These are phyloP conservation scores for Coelopa frigida DNA, from an alignment of 1,140 invertebrate species.

Conservation along the genomic window DNA sequence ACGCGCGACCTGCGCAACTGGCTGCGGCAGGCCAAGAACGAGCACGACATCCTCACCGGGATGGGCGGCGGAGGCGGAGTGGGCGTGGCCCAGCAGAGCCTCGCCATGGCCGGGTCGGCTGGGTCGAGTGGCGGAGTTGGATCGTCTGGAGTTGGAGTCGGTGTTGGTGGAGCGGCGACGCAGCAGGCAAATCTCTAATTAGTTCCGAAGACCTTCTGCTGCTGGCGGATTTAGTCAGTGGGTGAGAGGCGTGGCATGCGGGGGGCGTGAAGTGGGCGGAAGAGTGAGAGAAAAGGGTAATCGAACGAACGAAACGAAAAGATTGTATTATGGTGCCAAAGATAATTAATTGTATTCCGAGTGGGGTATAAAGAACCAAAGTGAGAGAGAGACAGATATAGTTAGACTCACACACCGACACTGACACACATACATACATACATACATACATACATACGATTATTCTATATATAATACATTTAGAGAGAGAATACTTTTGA, in stretches of 20 bases:
- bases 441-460: background rate
- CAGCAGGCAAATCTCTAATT: conserved; percentile 19
- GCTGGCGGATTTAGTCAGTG: conserved; percentile 10
- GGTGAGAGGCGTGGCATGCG: background rate
- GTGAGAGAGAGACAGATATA: too few species aligned
- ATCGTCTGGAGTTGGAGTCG: conserved; percentile 4
- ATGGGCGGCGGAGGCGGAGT: conserved; percentile 12
- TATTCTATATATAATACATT: background rate
- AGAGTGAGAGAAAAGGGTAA: background rate
- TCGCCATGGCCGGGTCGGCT: too few species aligned
- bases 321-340: conserved; percentile 6
- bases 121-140: conserved; percentile 3
- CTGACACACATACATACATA: background rate
- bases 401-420: too few species aligned
- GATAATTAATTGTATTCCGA: too few species aligned
- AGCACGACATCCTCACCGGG: conserved; percentile 31
- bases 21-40: conserved; percentile 46
- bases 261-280: background rate
- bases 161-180: conserved; percentile 1
- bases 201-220: conserved; percentile 11
- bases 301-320: background rate
- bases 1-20: conserved; percentile 59
- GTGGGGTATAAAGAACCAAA: background rate
- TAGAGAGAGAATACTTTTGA: too few species aligned
- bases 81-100: background rate